phyloP scores from a whole-genome alignment of 2,797 vertebrate species.

The Carapus acus region DNA sequence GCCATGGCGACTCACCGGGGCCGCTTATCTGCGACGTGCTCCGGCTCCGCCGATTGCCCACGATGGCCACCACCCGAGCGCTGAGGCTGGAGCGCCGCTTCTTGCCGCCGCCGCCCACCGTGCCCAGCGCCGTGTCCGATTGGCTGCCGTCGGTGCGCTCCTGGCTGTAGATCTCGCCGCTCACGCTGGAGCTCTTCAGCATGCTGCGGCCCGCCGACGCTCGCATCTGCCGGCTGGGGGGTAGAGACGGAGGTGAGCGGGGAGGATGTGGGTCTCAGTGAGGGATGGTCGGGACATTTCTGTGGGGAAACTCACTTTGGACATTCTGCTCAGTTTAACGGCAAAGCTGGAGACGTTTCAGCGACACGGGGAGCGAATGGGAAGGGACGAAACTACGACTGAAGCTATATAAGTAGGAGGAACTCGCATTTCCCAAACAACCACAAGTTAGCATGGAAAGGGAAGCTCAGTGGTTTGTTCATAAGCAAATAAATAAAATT shows the following conservation, averaged over 20 bases:
- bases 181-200: slow-evolving; percentile 94
- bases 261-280: neutral
- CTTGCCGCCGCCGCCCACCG: slow-evolving; percentile 85
- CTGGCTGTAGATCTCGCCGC: slow-evolving; percentile 90
- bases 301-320: too few relatives aligned
- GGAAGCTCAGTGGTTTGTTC: too few relatives aligned
- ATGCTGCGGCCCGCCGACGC: slow-evolving; percentile 85
- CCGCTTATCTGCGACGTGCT: slow-evolving; percentile 96
- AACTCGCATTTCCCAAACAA: too few relatives aligned
- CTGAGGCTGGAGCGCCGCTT: slow-evolving; percentile 94
- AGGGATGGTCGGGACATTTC: neutral
- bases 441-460: too few relatives aligned
- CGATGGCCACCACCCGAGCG: slow-evolving; percentile 92
- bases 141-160: slow-evolving; percentile 96
- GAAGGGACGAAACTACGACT: too few relatives aligned
- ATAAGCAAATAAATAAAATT: too few relatives aligned
- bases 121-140: slow-evolving; percentile 94
- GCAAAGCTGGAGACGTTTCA: too few relatives aligned
- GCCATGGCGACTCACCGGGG: slow-evolving; percentile 62
- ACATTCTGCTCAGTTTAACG: too few relatives aligned
- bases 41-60: slow-evolving; percentile 87
- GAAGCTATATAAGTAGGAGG: too few relatives aligned
- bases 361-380: too few relatives aligned
- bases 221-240: slow-evolving; percentile 82
- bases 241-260: slow-evolving; percentile 7